Evolutionary conservation across 1,140 invertebrate genomes (phyloP), one percentile per base, ranked within the genome.

Genomic region (Halyomorpha halys): DNA sequence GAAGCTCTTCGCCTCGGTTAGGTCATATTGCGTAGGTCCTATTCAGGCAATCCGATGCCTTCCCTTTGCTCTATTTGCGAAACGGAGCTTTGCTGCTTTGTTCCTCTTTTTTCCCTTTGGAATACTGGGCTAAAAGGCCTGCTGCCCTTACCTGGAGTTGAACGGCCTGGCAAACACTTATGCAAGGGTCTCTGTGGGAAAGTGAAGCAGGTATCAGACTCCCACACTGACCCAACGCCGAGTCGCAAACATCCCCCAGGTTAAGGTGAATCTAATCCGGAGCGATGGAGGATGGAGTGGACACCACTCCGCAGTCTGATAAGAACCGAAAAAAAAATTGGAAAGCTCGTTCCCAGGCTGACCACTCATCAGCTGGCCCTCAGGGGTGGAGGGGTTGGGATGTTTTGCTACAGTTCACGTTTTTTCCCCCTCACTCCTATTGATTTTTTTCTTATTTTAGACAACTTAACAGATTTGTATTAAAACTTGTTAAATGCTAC

Each of bases 91-190:
- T 49, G 11, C 47, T 49, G 47, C 47, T 49, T 49, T 49, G 47
- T 49, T 49, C 47, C 47, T 19, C 47, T 49, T 49, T 49, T 49
- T 49, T 49, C 47, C 47, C 21, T 21, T 49, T 49, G n/a, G 34
- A 39, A 39, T 2, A 21, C 5, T 2, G 47, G 47, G 47, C 47
- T 49, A 21, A 49, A 49, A 49, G 47, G 47, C 21, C 47, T 18
- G 2, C n/a, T 18, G 47, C n/a, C 16, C 47, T 39, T 49, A 49
- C 47, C 47, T 49, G 47, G 47, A 11, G n/a, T 49, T 49, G 47
- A 49, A 49, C 47, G 47, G 47, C n/a, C 47, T 18, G 47, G 47
- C 21, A 49, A 49, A 49, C 47, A 49, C 47, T 49, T 49, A 49
- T 49, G 47, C 47, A 49, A 49, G 47, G 47, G 47, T 18, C 45